phyloP scores from a whole-genome alignment of 2,888 invertebrate species.

The Gerosis bhagava region DNA sequence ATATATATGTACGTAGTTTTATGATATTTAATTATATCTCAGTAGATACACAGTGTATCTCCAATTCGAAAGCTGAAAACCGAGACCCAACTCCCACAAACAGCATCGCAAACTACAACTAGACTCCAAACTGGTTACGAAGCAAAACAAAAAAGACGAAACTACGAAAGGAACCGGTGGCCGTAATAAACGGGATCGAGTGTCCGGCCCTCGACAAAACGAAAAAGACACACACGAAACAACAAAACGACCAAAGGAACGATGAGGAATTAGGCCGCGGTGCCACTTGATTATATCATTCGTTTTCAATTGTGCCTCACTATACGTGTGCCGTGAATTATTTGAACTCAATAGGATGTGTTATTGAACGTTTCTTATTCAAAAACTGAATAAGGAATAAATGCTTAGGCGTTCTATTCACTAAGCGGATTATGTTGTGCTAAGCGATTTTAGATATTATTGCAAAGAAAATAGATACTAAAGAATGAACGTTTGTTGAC shows the following conservation, averaged over 20 bases:
- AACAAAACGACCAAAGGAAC: constrained; percentile 18
- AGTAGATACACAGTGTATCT: too few species aligned
- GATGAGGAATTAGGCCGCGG: constrained; percentile 18
- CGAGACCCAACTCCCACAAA: neutral
- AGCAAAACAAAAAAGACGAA: constrained; percentile 33
- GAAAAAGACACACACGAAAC: constrained; percentile 19
- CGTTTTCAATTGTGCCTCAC: constrained; percentile 21
- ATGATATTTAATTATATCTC: too few species aligned
- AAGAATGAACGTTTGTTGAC: too few species aligned
- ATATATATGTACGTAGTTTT: too few species aligned
- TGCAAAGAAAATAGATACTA: too few species aligned
- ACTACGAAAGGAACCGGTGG: constrained; percentile 39
- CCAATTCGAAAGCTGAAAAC: too few species aligned
- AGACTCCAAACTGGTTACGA: constrained; percentile 31
- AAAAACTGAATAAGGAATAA: constrained; percentile 11
- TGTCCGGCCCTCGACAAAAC: constrained; percentile 35
- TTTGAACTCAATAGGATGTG: constrained; percentile 16
- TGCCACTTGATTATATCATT: constrained; percentile 23
- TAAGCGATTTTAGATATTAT: too few species aligned
- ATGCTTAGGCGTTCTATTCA: neutral
- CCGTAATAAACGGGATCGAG: constrained; percentile 48
- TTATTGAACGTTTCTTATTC: neutral
- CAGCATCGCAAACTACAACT: constrained; percentile 27
- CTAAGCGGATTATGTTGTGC: too few species aligned
- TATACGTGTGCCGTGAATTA: constrained; percentile 14